These are phyloP conservation scores for Leptobrachium leishanense DNA, from an alignment of 2,113 vertebrate species.

Conservation along the genomic window DNA sequence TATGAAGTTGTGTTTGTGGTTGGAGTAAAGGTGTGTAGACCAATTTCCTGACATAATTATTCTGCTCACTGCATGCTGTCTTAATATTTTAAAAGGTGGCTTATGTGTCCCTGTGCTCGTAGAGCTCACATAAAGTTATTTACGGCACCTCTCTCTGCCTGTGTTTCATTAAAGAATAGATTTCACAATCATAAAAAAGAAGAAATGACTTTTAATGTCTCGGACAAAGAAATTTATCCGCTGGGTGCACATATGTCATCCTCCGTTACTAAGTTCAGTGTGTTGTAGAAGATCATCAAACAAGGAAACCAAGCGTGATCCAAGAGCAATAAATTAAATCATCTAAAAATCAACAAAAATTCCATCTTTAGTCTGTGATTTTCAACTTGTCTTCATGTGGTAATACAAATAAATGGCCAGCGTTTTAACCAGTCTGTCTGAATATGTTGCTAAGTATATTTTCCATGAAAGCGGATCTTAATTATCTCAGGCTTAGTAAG, in stretches of 20 bases:
- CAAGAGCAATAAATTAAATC: slow-evolving; percentile 12
- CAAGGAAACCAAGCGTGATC: not conserved
- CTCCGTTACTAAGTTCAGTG: not conserved
- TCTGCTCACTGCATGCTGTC: not conserved
- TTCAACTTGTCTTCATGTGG: not conserved
- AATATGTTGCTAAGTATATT: not conserved
- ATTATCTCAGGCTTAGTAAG: not conserved
- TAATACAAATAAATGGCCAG: not conserved
- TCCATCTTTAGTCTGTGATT: slow-evolving; percentile 1
- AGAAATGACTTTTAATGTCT: slow-evolving; percentile 19
- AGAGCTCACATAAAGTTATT: slow-evolving; percentile 20
- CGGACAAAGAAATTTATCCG: slow-evolving; percentile 9
- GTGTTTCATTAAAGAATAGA: slow-evolving; percentile 23
- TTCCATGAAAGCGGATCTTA: not conserved
- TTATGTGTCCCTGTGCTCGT: slow-evolving; percentile 3
- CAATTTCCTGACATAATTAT: not conserved
- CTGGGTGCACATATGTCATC: not conserved
- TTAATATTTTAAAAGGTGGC: slow-evolving; percentile 2
- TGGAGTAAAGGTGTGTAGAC: not conserved
- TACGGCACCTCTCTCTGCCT: slow-evolving; percentile 11
- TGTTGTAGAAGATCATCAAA: not conserved
- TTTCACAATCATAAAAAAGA: slow-evolving; percentile 24
- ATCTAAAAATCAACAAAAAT: not conserved
- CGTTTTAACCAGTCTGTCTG: not conserved
- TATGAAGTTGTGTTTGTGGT: not conserved